phyloP scores from a whole-genome alignment of 1,140 invertebrate genomes.

The Drosophila orosa region DNA sequence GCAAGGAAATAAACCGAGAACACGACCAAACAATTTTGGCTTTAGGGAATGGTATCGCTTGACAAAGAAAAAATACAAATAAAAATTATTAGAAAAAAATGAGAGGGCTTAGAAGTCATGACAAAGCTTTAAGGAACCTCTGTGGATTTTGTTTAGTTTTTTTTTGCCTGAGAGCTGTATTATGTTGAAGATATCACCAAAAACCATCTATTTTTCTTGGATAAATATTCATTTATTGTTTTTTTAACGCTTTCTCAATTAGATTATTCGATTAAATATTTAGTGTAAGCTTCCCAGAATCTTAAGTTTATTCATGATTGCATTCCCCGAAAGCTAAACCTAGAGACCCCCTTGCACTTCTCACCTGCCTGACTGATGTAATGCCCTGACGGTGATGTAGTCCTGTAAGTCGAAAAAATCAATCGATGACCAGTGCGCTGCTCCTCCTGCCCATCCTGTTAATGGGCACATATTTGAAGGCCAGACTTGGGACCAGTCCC shows the following conservation, averaged over 20 bases:
- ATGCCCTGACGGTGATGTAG: slow-evolving; percentile 57
- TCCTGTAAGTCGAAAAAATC: slow-evolving; percentile 43
- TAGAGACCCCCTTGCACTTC: background rate
- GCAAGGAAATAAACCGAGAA: slow-evolving; percentile 37
- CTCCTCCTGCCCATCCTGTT: slow-evolving; percentile 34
- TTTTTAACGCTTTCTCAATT: too few relatives aligned
- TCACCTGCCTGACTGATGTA: slow-evolving; percentile 25
- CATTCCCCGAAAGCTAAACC: background rate
- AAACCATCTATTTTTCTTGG: too few relatives aligned
- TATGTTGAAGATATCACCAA: too few relatives aligned
- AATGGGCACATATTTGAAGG: slow-evolving; percentile 72
- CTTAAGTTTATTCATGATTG: background rate
- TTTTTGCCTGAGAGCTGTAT: too few relatives aligned
- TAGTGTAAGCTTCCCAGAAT: too few relatives aligned
- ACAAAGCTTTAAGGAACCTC: background rate
- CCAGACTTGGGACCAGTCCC: slow-evolving; percentile 39
- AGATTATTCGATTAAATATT: too few relatives aligned
- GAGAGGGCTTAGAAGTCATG: slow-evolving; percentile 7
- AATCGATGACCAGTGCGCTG: slow-evolving; percentile 60
- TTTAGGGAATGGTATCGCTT: slow-evolving; percentile 20
- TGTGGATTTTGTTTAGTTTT: too few relatives aligned
- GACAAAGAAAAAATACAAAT: slow-evolving; percentile 5
- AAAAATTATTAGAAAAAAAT: slow-evolving; percentile 5
- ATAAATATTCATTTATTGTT: too few relatives aligned
- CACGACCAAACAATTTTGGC: slow-evolving; percentile 58